These are phyloP conservation scores for Diphyllodes magnificus DNA, from an alignment of 2,113 vertebrate species.

Conservation along the genomic window DNA sequence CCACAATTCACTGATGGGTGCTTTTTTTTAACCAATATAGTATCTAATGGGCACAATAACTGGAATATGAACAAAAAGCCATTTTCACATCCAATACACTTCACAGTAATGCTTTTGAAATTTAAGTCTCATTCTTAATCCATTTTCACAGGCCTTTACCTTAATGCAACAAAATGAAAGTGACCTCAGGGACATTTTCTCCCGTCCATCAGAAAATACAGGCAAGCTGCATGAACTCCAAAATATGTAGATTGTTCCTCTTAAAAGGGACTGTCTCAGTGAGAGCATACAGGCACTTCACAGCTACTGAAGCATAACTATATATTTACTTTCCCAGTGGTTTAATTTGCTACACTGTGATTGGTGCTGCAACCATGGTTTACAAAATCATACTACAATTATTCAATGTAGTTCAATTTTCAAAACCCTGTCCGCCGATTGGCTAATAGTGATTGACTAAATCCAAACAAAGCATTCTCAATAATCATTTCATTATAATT, in stretches of 20 bases:
- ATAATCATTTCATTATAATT: not conserved
- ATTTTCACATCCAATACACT: slow-evolving; percentile 12
- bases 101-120: not conserved
- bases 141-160: slow-evolving; percentile 16
- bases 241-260: not conserved
- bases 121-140: slow-evolving; percentile 17
- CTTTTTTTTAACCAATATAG: not conserved
- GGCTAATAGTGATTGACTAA: not conserved
- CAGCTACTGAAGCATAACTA: not conserved
- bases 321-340: not conserved
- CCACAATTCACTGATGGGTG: not conserved
- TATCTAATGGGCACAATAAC: slow-evolving; percentile 1
- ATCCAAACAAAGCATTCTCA: not conserved
- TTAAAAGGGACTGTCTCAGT: not conserved
- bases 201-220: not conserved
- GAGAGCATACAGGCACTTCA: not conserved
- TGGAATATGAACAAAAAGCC: not conserved
- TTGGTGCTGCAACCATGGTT: not conserved
- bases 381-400: not conserved
- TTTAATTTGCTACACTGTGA: not conserved
- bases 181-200: slow-evolving; percentile 20
- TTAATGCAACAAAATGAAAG: slow-evolving; percentile 21
- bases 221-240: not conserved
- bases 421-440: not conserved
- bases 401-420: not conserved